A percentile compares a stretch with the other conserved stretches of the same genome.
These are phyloP conservation scores for Orchesella flavescens DNA, from an alignment of 2,888 invertebrate genomes.

Conservation along the genomic window DNA sequence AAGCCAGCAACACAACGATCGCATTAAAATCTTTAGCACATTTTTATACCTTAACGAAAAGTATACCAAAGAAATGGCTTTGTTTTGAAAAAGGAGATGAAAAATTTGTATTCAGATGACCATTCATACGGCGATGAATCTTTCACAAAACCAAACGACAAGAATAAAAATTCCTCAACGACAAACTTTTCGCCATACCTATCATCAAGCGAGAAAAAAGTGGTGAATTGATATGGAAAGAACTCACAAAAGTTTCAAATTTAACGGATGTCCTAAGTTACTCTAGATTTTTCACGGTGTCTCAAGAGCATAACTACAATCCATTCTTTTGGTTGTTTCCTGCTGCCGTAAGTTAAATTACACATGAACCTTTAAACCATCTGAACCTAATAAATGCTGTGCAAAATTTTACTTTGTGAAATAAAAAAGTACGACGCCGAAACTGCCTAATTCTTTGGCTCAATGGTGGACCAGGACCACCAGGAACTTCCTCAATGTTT, in stretches of 20 bases:
- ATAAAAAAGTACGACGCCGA: conserved; percentile 68
- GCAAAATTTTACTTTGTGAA: neutral
- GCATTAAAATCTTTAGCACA: no score
- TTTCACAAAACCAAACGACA: neutral
- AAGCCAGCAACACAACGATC: no score
- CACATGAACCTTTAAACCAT: no score
- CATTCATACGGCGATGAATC: conserved; percentile 10
- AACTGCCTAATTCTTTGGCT: conserved; percentile 76
- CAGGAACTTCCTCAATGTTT: conserved; percentile 77
- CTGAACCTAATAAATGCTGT: no score
- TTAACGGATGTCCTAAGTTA: conserved; percentile 79
- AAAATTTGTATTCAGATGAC: conserved; percentile 50
- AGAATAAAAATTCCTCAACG: conserved; percentile 17
- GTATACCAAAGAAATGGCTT: no score
- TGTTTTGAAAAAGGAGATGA: no score
- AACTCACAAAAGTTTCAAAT: conserved; percentile 73
- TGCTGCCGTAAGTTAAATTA: conserved; percentile 76
- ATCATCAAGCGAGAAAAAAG: conserved; percentile 82
- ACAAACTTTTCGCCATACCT: conserved; percentile 81
- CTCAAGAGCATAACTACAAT: conserved; percentile 84
- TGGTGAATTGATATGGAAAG: conserved; percentile 77
- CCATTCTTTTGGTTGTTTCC: conserved; percentile 95
- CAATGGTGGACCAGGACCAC: conserved; percentile 79
- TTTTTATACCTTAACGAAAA: no score
- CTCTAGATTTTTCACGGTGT: conserved; percentile 88